phyloP scores from a whole-genome alignment of 2,797 vertebrate genomes.

The Pangasius krempfi region DNA sequence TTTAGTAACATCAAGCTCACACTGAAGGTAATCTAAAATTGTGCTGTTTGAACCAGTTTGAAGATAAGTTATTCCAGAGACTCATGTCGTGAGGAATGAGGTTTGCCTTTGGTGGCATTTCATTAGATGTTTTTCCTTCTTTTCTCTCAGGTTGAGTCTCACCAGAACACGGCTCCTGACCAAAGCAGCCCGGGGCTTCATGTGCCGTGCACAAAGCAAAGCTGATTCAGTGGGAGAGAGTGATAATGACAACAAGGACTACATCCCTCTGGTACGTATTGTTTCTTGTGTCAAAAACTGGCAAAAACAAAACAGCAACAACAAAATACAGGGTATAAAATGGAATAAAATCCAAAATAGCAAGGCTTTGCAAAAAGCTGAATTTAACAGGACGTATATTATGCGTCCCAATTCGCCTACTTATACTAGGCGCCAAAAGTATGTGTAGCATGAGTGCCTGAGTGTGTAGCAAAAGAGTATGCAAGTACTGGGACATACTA shows the following conservation, averaged over 20 bases:
- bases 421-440: too few species aligned
- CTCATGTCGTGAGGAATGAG: neutral
- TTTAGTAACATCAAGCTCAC: neutral
- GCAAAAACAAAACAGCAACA: neutral
- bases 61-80: slow-evolving; percentile 8
- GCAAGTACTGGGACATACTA: too few species aligned
- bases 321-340: neutral
- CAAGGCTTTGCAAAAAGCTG: neutral
- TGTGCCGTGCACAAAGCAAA: slow-evolving; percentile 83
- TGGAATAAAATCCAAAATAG: neutral
- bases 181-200: slow-evolving; percentile 88
- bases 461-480: too few species aligned
- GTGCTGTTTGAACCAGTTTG: neutral
- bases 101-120: neutral
- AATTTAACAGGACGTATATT: neutral
- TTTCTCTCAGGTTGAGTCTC: slow-evolving; percentile 80
- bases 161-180: slow-evolving; percentile 86
- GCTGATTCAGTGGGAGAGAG: slow-evolving; percentile 73
- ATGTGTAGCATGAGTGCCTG: too few species aligned
- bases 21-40: neutral
- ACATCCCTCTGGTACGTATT: slow-evolving; percentile 84
- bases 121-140: slow-evolving; percentile 7
- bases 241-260: slow-evolving; percentile 85
- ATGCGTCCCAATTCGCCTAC: too few species aligned
- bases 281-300: neutral